phyloP scores from a whole-genome alignment of 2,113 vertebrate species.

The Helogale parvula region DNA sequence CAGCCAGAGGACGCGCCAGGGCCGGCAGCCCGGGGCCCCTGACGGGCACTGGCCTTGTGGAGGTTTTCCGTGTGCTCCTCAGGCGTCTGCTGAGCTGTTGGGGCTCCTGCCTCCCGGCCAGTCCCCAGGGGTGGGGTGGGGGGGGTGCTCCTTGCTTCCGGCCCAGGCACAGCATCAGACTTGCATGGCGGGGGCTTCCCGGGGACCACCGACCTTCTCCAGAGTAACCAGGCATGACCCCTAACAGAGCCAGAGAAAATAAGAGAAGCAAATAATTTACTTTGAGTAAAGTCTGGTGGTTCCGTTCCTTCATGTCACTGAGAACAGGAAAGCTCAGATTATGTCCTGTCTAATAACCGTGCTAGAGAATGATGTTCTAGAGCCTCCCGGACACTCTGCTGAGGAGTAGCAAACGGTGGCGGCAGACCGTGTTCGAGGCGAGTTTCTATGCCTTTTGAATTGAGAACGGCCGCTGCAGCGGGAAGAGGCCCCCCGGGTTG shows the following conservation, averaged over 20 bases:
- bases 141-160: background rate
- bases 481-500: background rate
- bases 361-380: background rate
- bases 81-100: background rate
- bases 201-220: background rate
- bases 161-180: background rate
- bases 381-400: background rate
- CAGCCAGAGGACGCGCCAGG: rapidly evolving
- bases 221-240: background rate
- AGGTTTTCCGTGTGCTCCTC: rapidly evolving
- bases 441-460: background rate
- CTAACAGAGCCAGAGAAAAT: background rate
- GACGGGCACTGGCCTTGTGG: background rate
- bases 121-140: too few relatives aligned
- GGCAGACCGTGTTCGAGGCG: too few relatives aligned
- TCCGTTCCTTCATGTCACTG: background rate
- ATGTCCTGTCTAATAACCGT: background rate
- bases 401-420: too few relatives aligned
- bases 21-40: background rate
- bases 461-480: background rate
- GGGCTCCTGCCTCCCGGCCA: background rate
- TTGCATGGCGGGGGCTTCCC: background rate
- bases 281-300: background rate
- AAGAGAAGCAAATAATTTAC: background rate
- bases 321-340: background rate